phyloP scores from a whole-genome alignment of 2,888 invertebrate species.

The Terebella lapidaria region DNA sequence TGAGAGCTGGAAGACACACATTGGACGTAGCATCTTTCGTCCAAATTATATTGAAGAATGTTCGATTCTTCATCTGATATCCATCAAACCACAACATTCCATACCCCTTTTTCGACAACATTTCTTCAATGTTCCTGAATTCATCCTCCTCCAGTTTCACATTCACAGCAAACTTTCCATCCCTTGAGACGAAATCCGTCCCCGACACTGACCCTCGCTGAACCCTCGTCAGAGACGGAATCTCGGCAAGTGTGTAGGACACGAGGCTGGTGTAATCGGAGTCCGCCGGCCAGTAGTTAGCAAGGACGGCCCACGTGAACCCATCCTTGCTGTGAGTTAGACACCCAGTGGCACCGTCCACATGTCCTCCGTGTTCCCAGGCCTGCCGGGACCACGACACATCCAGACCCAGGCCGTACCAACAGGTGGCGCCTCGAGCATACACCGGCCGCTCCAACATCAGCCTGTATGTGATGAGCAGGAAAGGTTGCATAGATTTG shows the following conservation, averaged over 20 bases:
- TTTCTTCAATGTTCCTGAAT: conserved; percentile 3
- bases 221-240: conserved; percentile 15
- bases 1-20: not conserved
- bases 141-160: conserved; percentile 5
- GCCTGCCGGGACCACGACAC: conserved; percentile 33
- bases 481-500: not conserved
- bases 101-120: conserved; percentile 3
- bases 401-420: conserved; percentile 42
- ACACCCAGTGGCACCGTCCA: conserved; percentile 42
- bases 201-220: not conserved
- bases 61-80: not conserved
- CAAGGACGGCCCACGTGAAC: conserved; percentile 35
- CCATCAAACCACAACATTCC: conserved; percentile 11
- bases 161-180: conserved; percentile 8
- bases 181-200: conserved; percentile 10
- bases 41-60: not conserved
- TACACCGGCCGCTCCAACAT: conserved; percentile 32
- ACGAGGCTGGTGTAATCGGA: conserved; percentile 40
- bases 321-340: conserved; percentile 31
- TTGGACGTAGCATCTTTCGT: not conserved
- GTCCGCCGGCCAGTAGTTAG: conserved; percentile 42
- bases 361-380: conserved; percentile 43
- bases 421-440: conserved; percentile 26
- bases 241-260: conserved; percentile 32
- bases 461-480: conserved; percentile 13